Evolutionary conservation across 1,140 invertebrate species (phyloP), one percentile per base, ranked within the genome.

Genomic region (Solenopsis invicta): DNA sequence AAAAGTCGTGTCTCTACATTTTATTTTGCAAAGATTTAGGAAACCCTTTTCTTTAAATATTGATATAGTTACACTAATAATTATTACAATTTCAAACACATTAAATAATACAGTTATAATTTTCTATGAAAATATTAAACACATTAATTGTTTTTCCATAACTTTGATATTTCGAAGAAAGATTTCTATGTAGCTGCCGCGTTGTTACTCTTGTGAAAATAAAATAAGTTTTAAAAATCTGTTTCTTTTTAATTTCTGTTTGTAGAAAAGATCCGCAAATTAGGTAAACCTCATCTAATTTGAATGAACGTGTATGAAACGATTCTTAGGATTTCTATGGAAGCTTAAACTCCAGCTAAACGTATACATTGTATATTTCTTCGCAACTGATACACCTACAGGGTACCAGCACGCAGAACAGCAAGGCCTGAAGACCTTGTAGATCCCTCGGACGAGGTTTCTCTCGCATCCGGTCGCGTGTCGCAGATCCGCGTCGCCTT

Each of bases 401-500:
- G 10, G 13, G 48, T 69, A 54, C 45, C 8, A 66, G n/a, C 77
- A 29, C 45, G 48, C 77, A 41, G 16, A 62, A 62, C 16, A 62
- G 41, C 41, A 13, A 45, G 41, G 48, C 4, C 54, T 61, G 66
- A 48, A 78, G 64, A 56, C 21, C 48, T 69, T 29, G 59, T 13
- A 24, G 37, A 78, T 48, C 50, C 37, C 16, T 56, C n/a, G 21
- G n/a, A 80, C 77, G 21, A 81, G 50, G 24, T 66, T 71, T 71
- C 66, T 71, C 50, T 24, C 48, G 21, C 50, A 48, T 81, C 64
- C 48, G 69, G 86, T 82, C 66, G 77, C 78, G 50, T 81, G 77
- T 87, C 69, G 59, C 52, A 59, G 64, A 37, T 61, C 75, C 66
- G 67, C 48, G 50, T 67, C 52, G 85, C 56, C 21, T 71, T 86